Evolutionary conservation across 2,113 vertebrate genomes (phyloP).

Genomic region (Notarius lentiginosus): DNA sequence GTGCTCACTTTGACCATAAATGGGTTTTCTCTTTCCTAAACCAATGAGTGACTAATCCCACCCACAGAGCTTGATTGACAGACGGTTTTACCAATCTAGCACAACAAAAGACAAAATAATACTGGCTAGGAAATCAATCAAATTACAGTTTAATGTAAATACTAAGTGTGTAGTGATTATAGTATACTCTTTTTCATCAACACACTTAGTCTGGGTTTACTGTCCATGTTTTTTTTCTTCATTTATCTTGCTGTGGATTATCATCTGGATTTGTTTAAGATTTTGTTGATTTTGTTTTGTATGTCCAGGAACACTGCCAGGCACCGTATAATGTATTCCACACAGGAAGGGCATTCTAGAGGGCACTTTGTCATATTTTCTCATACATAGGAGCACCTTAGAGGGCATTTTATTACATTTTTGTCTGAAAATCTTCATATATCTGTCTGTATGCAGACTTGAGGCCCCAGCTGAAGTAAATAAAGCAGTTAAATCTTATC

Average conservation of each 20-base stretch:
- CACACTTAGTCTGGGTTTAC: background rate
- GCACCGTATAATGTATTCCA: background rate
- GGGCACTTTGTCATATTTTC: background rate
- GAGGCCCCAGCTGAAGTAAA: too few species aligned
- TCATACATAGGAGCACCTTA: background rate
- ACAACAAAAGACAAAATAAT: background rate
- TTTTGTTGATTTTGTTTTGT: background rate
- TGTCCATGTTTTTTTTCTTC: background rate
- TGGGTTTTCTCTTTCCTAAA: background rate
- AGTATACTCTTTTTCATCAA: background rate
- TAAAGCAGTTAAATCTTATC: too few species aligned
- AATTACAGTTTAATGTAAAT: background rate
- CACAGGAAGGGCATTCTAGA: background rate
- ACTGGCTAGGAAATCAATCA: background rate
- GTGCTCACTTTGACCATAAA: background rate
- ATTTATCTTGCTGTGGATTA: background rate
- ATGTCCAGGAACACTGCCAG: background rate
- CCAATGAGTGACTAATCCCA: background rate
- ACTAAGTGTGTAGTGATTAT: background rate
- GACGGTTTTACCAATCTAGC: background rate
- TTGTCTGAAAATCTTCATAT: too few species aligned
- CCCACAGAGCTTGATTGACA: background rate
- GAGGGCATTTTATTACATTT: background rate
- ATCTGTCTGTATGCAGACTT: too few species aligned
- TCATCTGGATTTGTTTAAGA: background rate